Percentiles rank a stretch among this genome's conserved stretches.
Evolutionary conservation across 2,888 invertebrate genomes (phyloP).

Genomic region (Dolichomitus sp.): DNA sequence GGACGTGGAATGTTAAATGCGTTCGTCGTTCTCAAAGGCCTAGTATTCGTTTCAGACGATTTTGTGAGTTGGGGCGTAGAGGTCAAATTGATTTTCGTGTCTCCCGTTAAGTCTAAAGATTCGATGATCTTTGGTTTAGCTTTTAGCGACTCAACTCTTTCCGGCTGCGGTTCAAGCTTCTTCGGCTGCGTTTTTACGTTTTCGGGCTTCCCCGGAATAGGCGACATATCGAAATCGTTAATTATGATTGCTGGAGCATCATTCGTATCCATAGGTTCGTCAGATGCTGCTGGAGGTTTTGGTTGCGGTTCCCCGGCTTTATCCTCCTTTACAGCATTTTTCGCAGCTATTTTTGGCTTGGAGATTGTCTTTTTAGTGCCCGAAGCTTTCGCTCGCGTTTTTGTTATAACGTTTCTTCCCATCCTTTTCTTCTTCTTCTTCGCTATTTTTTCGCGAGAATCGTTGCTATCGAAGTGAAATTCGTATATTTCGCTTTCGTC

Average conservation of each 20-base stretch:
- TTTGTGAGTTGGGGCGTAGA: conserved; percentile 53
- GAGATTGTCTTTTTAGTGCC: neutral
- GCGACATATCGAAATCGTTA: neutral
- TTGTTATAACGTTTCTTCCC: conserved; percentile 38
- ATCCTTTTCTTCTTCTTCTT: conserved; percentile 64
- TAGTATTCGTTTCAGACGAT: conserved; percentile 14
- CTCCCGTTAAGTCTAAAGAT: conserved; percentile 40
- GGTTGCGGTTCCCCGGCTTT: neutral
- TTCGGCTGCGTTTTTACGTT: neutral
- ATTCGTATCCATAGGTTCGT: neutral
- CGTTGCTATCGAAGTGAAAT: conserved; percentile 73
- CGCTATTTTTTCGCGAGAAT: conserved; percentile 67
- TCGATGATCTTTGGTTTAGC: conserved; percentile 22
- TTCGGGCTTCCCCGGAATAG: neutral
- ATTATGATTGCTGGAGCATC: neutral
- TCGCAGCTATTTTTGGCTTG: neutral
- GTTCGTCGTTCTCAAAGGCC: conserved; percentile 61
- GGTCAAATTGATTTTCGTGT: conserved; percentile 43
- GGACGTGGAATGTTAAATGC: conserved; percentile 51
- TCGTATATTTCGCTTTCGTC: conserved; percentile 72
- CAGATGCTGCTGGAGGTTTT: neutral
- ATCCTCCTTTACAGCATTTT: neutral
- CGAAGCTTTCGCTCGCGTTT: conserved; percentile 21
- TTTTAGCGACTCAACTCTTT: neutral
- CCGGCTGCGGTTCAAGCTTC: neutral